Conservation (phyloP, 2,113 vertebrate species). For the Fulmarus glacialis region DNA sequence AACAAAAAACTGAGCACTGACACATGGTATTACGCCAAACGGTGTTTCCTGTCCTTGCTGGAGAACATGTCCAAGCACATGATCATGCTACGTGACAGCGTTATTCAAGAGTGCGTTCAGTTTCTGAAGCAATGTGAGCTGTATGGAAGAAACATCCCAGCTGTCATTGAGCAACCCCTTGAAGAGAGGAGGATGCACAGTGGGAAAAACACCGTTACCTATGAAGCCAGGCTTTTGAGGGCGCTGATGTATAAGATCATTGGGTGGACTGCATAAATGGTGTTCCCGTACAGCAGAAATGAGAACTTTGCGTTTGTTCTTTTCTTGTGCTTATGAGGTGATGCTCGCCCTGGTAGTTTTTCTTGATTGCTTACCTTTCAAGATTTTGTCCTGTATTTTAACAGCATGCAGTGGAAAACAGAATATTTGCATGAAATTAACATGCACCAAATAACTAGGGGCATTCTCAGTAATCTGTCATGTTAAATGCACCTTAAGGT, state of each 20-base stretch:
- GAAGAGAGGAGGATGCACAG: slow-evolving; percentile 87
- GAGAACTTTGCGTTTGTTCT: background rate
- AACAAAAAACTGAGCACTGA: slow-evolving; percentile 95
- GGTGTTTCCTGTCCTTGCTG: slow-evolving; percentile 93
- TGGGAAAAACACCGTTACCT: slow-evolving; percentile 94
- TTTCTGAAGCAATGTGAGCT: slow-evolving; percentile 94
- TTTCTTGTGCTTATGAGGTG: background rate
- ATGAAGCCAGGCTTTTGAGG: slow-evolving; percentile 90
- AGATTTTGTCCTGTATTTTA: background rate
- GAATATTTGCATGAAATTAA: background rate
- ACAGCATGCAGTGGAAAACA: background rate
- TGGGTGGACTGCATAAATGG: slow-evolving; percentile 82
- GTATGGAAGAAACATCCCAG: slow-evolving; percentile 86
- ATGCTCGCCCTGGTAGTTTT: background rate
- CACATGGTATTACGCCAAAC: slow-evolving; percentile 96
- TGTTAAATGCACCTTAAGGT: background rate
- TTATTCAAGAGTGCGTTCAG: slow-evolving; percentile 90
- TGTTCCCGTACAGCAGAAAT: background rate
- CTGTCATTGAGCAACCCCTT: slow-evolving; percentile 90
- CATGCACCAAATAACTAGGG: background rate
- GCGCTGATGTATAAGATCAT: slow-evolving; percentile 90
- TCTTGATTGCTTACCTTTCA: background rate
- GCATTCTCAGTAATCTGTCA: background rate
- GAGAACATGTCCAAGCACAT: slow-evolving; percentile 97
- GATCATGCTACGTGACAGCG: slow-evolving; percentile 85